A percentile compares a stretch with the other conserved stretches of the same genome.
phyloP scores from a whole-genome alignment of 2,113 vertebrate genomes.

The Seriola rivoliana region DNA sequence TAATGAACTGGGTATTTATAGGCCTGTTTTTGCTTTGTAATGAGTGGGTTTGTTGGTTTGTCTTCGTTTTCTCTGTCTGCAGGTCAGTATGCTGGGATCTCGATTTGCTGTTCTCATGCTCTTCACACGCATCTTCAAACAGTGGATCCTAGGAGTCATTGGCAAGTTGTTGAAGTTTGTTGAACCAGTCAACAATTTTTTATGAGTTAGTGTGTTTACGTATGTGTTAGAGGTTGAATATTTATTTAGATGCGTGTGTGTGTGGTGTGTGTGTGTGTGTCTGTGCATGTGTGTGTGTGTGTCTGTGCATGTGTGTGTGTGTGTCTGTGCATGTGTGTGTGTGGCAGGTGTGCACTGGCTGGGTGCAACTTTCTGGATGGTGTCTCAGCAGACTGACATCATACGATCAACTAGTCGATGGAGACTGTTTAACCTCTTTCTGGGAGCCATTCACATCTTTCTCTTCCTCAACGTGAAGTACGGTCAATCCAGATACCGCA shows the following conservation, averaged over 20 bases:
- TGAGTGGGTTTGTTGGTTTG: not conserved
- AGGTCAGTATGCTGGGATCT: constrained; percentile 87
- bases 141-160: constrained; percentile 87
- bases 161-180: constrained; percentile 75
- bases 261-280: not conserved
- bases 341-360: constrained; percentile 88
- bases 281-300: constrained; percentile 10
- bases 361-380: constrained; percentile 90
- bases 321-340: constrained; percentile 20
- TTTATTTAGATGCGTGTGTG: not conserved
- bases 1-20: not conserved
- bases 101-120: constrained; percentile 87
- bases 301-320: constrained; percentile 11
- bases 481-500: constrained; percentile 85
- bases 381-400: constrained; percentile 89
- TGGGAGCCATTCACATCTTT: constrained; percentile 88
- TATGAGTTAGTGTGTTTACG: not conserved
- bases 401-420: constrained; percentile 82
- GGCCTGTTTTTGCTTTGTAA: not conserved
- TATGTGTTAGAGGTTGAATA: not conserved
- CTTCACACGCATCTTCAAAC: constrained; percentile 86
- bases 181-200: not conserved
- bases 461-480: constrained; percentile 88
- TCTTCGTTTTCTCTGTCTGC: constrained; percentile 38
- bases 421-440: constrained; percentile 87